phyloP scores from a whole-genome alignment of 2,888 invertebrate species.

The Sphaeridia pumilis region DNA sequence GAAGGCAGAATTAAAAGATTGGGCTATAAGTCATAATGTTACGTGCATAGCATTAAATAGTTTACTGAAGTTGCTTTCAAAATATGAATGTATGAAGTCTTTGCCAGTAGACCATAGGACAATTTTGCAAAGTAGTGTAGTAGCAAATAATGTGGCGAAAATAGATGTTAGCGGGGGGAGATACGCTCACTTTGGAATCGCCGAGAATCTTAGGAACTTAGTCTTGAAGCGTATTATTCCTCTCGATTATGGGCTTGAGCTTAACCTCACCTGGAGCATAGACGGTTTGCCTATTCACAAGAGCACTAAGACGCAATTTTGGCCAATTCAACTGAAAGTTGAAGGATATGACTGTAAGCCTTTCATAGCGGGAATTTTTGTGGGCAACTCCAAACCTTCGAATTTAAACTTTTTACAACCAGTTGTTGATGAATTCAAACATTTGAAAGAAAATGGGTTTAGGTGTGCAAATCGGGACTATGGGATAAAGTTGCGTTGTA shows the following conservation, averaged over 20 bases:
- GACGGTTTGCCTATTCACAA: not conserved
- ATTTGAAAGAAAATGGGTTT: not conserved
- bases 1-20: not conserved
- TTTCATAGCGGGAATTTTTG: not conserved
- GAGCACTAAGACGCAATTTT: not conserved
- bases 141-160: not conserved
- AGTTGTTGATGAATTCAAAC: slow-evolving; percentile 1
- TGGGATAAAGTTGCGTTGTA: not conserved
- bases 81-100: too few species aligned
- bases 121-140: not conserved
- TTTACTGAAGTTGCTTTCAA: not conserved
- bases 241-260: not conserved
- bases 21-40: not conserved
- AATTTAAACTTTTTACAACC: not conserved
- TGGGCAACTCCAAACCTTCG: not conserved
- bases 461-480: not conserved
- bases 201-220: not conserved
- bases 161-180: not conserved
- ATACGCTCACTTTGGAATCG: not conserved
- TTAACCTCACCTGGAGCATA: not conserved
- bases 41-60: not conserved
- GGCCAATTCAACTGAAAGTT: not conserved
- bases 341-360: not conserved
- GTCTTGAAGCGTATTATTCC: too few species aligned
- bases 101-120: not conserved